Base-by-base conservation (phyloP, 2,888 invertebrate genomes). In the Ochropacha duplaris region DNA sequence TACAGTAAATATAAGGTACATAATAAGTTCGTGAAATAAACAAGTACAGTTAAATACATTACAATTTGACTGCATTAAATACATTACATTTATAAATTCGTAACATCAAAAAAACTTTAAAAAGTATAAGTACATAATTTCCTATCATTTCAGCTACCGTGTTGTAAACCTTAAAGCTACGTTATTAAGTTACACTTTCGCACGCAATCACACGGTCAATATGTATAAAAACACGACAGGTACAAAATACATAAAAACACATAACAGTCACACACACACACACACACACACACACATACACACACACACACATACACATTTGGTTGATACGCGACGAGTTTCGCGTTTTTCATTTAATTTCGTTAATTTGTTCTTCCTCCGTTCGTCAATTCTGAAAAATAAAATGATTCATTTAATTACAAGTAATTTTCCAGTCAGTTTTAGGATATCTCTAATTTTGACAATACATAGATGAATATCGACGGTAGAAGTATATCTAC, bases 281-380 rank as follows among this genome's bases (percentile, higher is more conserved):
- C 39, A 44, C 54, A 59, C 67, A 64, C 61, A 64, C 68, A 63
- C 58, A 61, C 67, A 59, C 56, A 63, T 55, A 57, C 61, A 58
- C 62, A 56, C 55, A 59, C 60, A 54, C 55, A 54, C 65, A 69
- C 62, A 64, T 60, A 64, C 58, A 60, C 68, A 68, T 75, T 78
- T 71, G 78, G 74, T 76, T 69, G 76, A 70, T 72, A 75, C 69
- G 74, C 68, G 71, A 72, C 70, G 68, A 72, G 66, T 65, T 69
- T 62, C 67, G 64, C 70, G 62, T 63, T 60, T 62, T 61, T 62
- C 60, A 59, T 69, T 39, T 61, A 55, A 58, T 56, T 68, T 68
- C 59, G 61, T 66, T 71, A 54, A 61, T 72, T 72, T 74, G 73
- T 77, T 79, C 75, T 54, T 12, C 55, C 54, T 61, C 60, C 61